phyloP scores from a whole-genome alignment of 2,797 vertebrate species.

The Liasis olivaceus region DNA sequence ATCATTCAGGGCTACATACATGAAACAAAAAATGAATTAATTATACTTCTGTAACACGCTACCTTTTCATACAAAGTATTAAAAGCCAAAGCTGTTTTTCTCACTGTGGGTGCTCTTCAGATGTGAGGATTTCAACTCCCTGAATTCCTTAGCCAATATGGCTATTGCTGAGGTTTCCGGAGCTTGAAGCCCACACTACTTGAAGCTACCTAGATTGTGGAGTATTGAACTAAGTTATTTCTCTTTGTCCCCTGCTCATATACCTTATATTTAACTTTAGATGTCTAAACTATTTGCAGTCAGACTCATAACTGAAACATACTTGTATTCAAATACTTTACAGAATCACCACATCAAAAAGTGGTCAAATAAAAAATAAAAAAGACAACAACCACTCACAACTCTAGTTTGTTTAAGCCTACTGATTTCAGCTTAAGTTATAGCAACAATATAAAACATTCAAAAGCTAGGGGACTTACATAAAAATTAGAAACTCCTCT shows the following conservation, averaged over 20 bases:
- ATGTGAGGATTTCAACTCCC: not conserved
- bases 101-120: not conserved
- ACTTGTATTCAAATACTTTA: not conserved
- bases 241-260: not conserved
- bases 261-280: not conserved
- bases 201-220: not conserved
- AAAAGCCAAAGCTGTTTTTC: not conserved
- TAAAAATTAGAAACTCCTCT: not conserved
- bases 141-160: not conserved
- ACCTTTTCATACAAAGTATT: slow-evolving; percentile 7
- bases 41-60: not conserved
- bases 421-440: not conserved
- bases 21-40: slow-evolving; percentile 1
- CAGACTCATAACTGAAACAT: not conserved
- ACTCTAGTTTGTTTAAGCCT: not conserved
- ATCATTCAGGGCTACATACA: not conserved
- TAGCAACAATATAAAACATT: not conserved
- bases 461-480: not conserved
- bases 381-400: not conserved
- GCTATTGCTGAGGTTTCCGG: not conserved
- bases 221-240: not conserved
- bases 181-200: not conserved
- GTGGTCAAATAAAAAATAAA: not conserved
- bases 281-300: not conserved
- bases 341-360: not conserved